Evolutionary conservation across 2,113 vertebrate species (phyloP), one percentile per base, ranked within the genome.

Genomic region (Maccullochella peelii): DNA sequence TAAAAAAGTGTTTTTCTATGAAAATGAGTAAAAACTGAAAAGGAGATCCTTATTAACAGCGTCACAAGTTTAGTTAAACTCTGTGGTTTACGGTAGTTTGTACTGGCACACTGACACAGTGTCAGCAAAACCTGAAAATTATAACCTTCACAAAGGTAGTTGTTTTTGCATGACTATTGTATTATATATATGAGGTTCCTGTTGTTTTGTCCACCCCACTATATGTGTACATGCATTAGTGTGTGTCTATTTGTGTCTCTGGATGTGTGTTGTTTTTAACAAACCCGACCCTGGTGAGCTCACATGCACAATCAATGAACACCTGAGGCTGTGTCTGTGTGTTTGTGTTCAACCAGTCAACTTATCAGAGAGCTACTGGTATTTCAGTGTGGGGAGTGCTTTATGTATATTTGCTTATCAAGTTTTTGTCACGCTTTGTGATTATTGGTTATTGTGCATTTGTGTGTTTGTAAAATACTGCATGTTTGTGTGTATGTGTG

Each of bases 381-480:
- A 7, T 66, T 23, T 81, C 40, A 76, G 5, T 21, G 52, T 65
- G 50, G 12, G 61, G 49, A 50, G 30, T 18, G 25, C 15, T 70
- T 10, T 33, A 55, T 62, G 27, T 76, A 18, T 71, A 18, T 73
- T 49, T 57, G 18, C 40, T 79, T 61, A 59, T 75, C 15, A 40
- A 40, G 67, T 38, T 61, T 65, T 15, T 25, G n/a, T 79, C 47
- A 38, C 14, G 59, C 14, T 23, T 61, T 30, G 9, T 70, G 66
- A 30, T 71, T 50, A 30, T 77, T 73, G 47, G n/a, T 57, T 61
- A 66, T 54, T 70, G 23, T 36, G 18, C 50, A 57, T 73, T 52
- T 86, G 70, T 76, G 63, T 67, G 47, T 89, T 73, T 84, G 66
- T 77, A 49, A 69, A 54, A 71, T n/a, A 54, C 12, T 52, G 2